Conservation (phyloP, 1,140 invertebrate species). For the Heterodera schachtii region DNA sequence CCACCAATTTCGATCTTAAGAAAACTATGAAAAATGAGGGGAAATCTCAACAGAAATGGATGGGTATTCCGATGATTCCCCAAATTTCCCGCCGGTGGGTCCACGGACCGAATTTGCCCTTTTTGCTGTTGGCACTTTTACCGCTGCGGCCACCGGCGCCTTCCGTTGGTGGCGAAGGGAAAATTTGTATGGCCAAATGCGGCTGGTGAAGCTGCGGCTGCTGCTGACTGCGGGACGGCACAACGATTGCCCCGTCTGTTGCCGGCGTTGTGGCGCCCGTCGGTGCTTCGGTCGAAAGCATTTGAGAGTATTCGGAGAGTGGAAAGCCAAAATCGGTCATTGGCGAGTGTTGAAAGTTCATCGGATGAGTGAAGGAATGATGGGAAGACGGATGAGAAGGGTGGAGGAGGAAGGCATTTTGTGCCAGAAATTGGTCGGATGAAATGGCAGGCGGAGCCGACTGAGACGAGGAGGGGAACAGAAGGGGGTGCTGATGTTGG, state of each 20-base stretch:
- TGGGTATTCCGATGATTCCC: background rate
- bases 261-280: background rate
- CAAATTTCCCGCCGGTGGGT: background rate
- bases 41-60: background rate
- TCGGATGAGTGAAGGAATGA: background rate
- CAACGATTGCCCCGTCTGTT: background rate
- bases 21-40: too few species aligned
- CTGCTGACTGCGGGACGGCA: background rate
- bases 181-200: background rate
- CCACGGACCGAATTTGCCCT: slow-evolving; percentile 15
- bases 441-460: background rate
- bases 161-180: background rate
- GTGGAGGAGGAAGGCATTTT: background rate
- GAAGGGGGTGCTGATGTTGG: background rate
- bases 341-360: background rate
- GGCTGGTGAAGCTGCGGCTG: background rate
- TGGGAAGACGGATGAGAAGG: background rate
- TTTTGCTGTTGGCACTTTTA: slow-evolving; percentile 11
- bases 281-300: background rate
- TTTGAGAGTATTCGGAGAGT: background rate
- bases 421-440: slow-evolving; percentile 1
- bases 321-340: background rate
- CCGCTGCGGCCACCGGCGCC: slow-evolving; percentile 5
- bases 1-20: too few species aligned
- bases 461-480: background rate